Conservation (phyloP, 2,888 invertebrate genomes). For the Cataglyphis cursor region DNA sequence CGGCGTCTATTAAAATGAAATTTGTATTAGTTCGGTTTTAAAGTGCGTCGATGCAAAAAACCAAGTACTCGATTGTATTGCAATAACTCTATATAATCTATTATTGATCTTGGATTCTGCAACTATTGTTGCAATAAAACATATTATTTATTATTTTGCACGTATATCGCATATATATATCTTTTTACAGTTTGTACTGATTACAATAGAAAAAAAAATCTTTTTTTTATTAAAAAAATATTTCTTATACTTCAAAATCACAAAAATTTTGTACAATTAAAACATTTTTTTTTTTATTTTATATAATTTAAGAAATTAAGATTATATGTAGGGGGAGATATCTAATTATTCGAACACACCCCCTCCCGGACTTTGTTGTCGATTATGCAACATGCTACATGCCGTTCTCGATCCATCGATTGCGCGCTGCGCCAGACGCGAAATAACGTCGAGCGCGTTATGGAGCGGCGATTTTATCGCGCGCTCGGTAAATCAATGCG, state of each 20-base stretch:
- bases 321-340: not conserved
- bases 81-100: not conserved
- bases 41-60: constrained; percentile 26
- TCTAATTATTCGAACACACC: constrained; percentile 5
- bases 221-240: not conserved
- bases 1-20: constrained; percentile 21
- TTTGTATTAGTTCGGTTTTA: not conserved
- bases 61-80: not conserved
- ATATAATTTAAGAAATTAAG: not conserved
- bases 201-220: not conserved
- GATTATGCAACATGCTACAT: constrained; percentile 42
- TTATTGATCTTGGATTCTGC: constrained; percentile 21
- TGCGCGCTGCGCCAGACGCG: constrained; percentile 37
- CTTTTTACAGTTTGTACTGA: not conserved
- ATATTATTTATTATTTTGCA: not conserved
- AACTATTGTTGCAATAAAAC: constrained; percentile 19
- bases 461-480: constrained; percentile 62
- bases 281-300: not conserved
- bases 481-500: constrained; percentile 69
- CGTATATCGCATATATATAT: not conserved
- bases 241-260: not conserved
- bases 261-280: not conserved
- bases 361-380: not conserved
- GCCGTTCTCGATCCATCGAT: constrained; percentile 56
- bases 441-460: constrained; percentile 64